Conservation (phyloP, 2,797 vertebrate species). For the Chaetodon trifasciatus region DNA sequence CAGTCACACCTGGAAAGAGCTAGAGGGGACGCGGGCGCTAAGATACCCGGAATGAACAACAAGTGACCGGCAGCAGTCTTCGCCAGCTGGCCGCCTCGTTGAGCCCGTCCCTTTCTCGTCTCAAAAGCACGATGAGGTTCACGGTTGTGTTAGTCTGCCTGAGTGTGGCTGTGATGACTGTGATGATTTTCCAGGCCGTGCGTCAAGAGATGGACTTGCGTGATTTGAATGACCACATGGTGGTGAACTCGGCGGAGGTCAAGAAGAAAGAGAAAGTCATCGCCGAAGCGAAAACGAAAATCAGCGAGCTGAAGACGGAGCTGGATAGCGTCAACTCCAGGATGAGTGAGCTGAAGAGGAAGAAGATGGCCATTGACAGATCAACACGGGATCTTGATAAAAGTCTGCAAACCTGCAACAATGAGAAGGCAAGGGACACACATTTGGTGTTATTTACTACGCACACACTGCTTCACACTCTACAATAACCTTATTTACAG, state of each 20-base stretch:
- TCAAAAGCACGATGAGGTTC: conserved; percentile 68
- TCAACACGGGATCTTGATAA: accelerated
- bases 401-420: conserved; percentile 63
- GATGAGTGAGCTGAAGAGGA: conserved; percentile 44
- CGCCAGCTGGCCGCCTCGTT: too few relatives aligned
- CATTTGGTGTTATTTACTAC: not conserved
- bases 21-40: not conserved
- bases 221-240: not conserved
- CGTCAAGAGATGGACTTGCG: conserved; percentile 75
- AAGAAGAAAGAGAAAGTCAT: conserved; percentile 70
- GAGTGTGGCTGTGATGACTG: conserved; percentile 48
- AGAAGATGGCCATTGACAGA: not conserved
- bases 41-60: conserved; percentile 15
- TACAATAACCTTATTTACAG: not conserved
- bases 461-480: not conserved
- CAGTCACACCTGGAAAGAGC: accelerated
- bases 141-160: conserved; percentile 17
- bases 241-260: conserved; percentile 4
- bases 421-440: conserved; percentile 70
- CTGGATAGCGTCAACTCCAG: not conserved
- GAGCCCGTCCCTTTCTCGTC: not conserved
- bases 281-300: conserved; percentile 36
- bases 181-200: conserved; percentile 68
- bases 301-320: conserved; percentile 41
- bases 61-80: not conserved